Conservation (phyloP, 2,797 vertebrate genomes). For the Philypnodon macrostomus region DNA sequence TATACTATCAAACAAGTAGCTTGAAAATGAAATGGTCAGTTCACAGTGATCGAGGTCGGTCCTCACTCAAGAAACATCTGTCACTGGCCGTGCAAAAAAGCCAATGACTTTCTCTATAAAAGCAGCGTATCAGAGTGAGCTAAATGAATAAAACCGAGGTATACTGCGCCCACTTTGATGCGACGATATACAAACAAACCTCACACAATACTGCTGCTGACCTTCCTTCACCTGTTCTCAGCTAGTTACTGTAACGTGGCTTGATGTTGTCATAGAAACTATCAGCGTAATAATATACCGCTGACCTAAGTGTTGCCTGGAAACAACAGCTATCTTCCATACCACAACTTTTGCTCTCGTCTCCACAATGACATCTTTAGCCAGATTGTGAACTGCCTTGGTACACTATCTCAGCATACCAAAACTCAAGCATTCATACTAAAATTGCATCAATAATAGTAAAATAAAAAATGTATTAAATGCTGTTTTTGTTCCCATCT, state of each 20-base stretch:
- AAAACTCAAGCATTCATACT: constrained; percentile 5
- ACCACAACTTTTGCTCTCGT: constrained; percentile 1
- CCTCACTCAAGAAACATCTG: neutral
- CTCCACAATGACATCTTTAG: constrained; percentile 11
- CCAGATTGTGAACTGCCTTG: constrained; percentile 42
- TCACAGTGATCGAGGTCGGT: constrained; percentile 25
- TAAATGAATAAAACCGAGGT: neutral
- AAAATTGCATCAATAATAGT: constrained; percentile 9
- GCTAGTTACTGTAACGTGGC: constrained; percentile 31
- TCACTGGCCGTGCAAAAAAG: neutral
- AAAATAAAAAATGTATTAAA: constrained; percentile 19
- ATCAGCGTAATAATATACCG: constrained; percentile 15
- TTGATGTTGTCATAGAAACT: constrained; percentile 44
- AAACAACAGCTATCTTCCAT: constrained; percentile 35
- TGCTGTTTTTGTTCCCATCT: constrained; percentile 50
- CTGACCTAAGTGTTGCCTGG: constrained; percentile 42
- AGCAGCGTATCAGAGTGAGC: constrained; percentile 13
- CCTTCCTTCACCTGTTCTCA: constrained; percentile 9
- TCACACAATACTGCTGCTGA: constrained; percentile 29
- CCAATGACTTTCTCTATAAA: neutral
- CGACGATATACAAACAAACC: too few relatives aligned
- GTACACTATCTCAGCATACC: constrained; percentile 16
- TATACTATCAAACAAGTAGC: neutral
- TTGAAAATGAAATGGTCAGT: neutral
- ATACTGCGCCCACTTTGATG: too few relatives aligned